Evolutionary conservation across 2,797 vertebrate genomes (phyloP), one percentile per base, ranked within the genome.

Genomic region (Brachymystax lenok): DNA sequence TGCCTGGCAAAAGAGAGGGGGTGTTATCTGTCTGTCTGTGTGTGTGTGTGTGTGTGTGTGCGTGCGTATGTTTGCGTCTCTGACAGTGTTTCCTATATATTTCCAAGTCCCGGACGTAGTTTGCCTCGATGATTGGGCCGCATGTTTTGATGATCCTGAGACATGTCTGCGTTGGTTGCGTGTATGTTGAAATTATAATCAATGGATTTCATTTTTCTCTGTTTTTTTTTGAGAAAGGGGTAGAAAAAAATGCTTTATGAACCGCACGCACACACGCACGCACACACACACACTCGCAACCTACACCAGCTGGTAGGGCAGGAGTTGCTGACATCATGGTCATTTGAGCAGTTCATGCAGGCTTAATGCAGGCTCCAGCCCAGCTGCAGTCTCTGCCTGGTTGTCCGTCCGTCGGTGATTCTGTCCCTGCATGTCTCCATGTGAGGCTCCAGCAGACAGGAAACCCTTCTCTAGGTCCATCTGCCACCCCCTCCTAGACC

Each of bases 381-480:
- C 59, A 63, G 59, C 59, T 63, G 59, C 59, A 63, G 59, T 63
- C 59, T 63, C 59, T 63, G 59, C 52, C 14, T 56, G 52, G 17
- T 12, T 12, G 50, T 10, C 52, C 52, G 52, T 16, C 59, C 59
- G 21, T 21, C 59, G 21, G 21, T 63, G 59, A 24, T 24, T 46
- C 40, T 63, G 59, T 63, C 59, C 12, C n/a, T 46, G 30, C 54
- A n/a, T 59, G 72, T 5, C 19, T 27, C 30, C 73, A 66, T 74
- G 73, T 24, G 59, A 63, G 14, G 10, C 59, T 63, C 56, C 54
- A 27, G 73, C 35, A 64, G 73, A 66, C 73, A 63, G 59, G 73
- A 63, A 66, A 50, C 30, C 59, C 73, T 64, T 63, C 59, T 63
- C n/a, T 17, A 74, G 59, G 19, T 63, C 73, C 73, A 74, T 64